Evolutionary conservation across 2,888 invertebrate species (phyloP).

Genomic region (Pseudanteris insignis): DNA sequence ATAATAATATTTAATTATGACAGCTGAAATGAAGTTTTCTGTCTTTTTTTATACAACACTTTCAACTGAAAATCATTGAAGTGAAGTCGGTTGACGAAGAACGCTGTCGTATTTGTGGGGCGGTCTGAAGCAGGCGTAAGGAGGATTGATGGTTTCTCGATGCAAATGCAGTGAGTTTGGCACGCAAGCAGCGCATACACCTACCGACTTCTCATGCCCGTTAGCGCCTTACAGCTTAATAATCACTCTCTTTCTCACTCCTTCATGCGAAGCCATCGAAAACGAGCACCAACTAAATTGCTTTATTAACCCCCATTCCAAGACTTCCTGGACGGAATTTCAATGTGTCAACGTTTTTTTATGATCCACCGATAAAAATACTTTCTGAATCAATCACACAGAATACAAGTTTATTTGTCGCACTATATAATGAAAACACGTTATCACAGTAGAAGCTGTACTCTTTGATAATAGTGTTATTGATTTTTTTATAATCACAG

Average conservation of each 20-base stretch:
- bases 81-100: conserved; percentile 46
- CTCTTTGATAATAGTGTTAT: no score
- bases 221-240: conserved; percentile 67
- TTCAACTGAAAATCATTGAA: conserved; percentile 59
- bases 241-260: conserved; percentile 58
- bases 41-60: conserved; percentile 56
- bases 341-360: conserved; percentile 45
- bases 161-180: conserved; percentile 65
- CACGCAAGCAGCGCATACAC: conserved; percentile 64
- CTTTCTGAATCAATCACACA: conserved; percentile 29
- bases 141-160: conserved; percentile 67
- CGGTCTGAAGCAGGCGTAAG: conserved; percentile 63
- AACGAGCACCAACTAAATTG: conserved; percentile 52
- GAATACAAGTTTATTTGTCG: conserved; percentile 6
- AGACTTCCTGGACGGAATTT: conserved; percentile 42
- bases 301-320: conserved; percentile 56
- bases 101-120: conserved; percentile 44
- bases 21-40: conserved; percentile 13
- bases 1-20: conserved; percentile 30
- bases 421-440: no score
- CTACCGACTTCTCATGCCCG: conserved; percentile 66
- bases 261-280: conserved; percentile 39
- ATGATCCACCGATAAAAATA: conserved; percentile 26
- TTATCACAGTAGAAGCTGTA: no score
- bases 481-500: no score